Base-by-base conservation (phyloP, 2,888 invertebrate species). In the Venusia cambrica region DNA sequence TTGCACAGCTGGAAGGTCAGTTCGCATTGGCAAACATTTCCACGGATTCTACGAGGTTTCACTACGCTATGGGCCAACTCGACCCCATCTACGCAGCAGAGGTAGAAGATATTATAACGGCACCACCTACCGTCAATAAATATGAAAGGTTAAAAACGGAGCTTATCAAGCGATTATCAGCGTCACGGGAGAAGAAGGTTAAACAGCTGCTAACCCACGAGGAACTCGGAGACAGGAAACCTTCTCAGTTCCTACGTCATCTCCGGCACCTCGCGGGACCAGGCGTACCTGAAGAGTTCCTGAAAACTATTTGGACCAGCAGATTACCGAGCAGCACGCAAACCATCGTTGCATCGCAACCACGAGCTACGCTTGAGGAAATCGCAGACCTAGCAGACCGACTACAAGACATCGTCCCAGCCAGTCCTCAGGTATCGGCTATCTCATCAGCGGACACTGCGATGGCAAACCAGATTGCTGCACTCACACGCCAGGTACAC, bases 151-250 rank as follows among this genome's bases (percentile, higher is more conserved):
- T n/a, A 12, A 42, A 42, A 12, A 10, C 9, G 2, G 33, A 33
- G 5, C 26, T 33, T 1, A 33, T 33, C 9, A 21, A 18, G 18
- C 8, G 36, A 2, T 7, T 29, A 1, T 36, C 36, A 1, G 24
- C 9, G 2, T 36, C 36, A 2, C 10, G 10, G 5, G 36, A 29
- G 3, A 12, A 24, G 2, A 24, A 29, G 7, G 18, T 36, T 2
- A 34, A 36, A 17, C 52, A 48, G 9, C 19, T 49, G 4, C 14
- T 45, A 3, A 28, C 24, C 4, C 41, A 43, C n/a, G 48, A 49
- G 11, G 41, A 46, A 9, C 32, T 49, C 0, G 54, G 49, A 0
- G 45, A 41, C 12, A n/a, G 48, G 1, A 47, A 47, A n/a, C 48
- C 50, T 1, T 51, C 47, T 0, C 51, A 48, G 5, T 48, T 46